These are phyloP conservation scores for Euglossa dilemma DNA, from an alignment of 1,140 invertebrate genomes.

Conservation along the genomic window DNA sequence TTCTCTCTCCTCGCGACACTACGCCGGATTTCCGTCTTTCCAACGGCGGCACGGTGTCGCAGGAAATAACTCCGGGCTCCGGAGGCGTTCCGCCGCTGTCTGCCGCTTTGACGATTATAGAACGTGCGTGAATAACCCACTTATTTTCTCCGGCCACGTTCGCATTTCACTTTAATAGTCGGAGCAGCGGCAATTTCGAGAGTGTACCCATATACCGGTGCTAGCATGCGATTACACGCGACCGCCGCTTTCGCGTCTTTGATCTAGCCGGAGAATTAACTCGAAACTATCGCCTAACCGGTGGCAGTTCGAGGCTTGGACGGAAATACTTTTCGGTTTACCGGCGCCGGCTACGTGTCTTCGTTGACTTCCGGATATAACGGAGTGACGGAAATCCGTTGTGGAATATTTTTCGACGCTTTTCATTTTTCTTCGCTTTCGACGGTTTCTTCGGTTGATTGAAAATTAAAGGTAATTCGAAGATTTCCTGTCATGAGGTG, in stretches of 20 bases:
- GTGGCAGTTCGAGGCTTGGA: neutral
- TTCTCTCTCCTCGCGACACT: neutral
- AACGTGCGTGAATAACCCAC: conserved; percentile 34
- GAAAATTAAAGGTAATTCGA: too few relatives aligned
- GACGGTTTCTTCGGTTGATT: too few relatives aligned
- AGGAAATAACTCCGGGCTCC: conserved; percentile 32
- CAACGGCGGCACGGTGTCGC: conserved; percentile 3
- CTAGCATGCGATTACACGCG: conserved; percentile 30
- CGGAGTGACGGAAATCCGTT: too few relatives aligned
- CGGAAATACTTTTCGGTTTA: neutral
- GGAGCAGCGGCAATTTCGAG: conserved; percentile 36
- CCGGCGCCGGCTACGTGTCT: too few relatives aligned
- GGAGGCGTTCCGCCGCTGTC: conserved; percentile 10
- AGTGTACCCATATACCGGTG: neutral
- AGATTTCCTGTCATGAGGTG: too few relatives aligned
- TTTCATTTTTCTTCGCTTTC: too few relatives aligned
- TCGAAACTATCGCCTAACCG: conserved; percentile 19
- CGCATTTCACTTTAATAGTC: conserved; percentile 40
- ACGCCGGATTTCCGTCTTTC: conserved; percentile 32
- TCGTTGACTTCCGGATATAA: too few relatives aligned
- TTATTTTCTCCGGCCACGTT: conserved; percentile 36
- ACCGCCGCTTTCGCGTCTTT: conserved; percentile 27
- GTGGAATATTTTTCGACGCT: too few relatives aligned
- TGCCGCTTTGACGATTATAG: conserved; percentile 46
- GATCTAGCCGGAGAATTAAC: conserved; percentile 29